phyloP scores from a whole-genome alignment of 2,113 vertebrate species.

The Xerus inauris region DNA sequence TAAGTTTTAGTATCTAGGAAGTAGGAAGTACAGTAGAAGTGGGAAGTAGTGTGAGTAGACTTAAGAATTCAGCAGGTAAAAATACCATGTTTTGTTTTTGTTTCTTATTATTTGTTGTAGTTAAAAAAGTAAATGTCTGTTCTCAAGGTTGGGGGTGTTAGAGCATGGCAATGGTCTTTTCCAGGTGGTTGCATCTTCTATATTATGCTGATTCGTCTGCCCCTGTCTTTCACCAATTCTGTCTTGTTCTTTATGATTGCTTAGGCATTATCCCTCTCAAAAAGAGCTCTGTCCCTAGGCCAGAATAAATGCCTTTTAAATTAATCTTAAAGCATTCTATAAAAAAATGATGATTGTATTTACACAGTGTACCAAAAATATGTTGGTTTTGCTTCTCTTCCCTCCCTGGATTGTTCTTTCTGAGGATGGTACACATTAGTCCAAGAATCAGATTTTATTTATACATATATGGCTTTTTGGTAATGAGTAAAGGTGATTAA shows the following conservation, averaged over 20 bases:
- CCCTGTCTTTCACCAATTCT: not conserved
- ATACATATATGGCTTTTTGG: not conserved
- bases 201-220: not conserved
- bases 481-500: not conserved
- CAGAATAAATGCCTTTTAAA: constrained; percentile 39
- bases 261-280: not conserved
- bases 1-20: not conserved
- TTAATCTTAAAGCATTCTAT: not conserved
- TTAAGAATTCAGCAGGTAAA: not conserved
- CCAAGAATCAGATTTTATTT: not conserved
- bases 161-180: not conserved
- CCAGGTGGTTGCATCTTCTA: not conserved
- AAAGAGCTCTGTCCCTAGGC: not conserved
- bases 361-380: not conserved
- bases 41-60: not conserved
- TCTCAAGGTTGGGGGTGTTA: not conserved
- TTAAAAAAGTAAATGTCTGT: not conserved
- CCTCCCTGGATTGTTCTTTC: not conserved
- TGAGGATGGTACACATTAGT: not conserved
- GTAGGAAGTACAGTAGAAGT: not conserved
- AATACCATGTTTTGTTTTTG: not conserved
- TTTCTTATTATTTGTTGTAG: not conserved
- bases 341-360: not conserved
- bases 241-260: constrained; percentile 18
- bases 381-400: not conserved